Evolutionary conservation across 35 echinoderm and acorn worm species (phyloP).

Genomic region (Stichopus chloronotus): DNA sequence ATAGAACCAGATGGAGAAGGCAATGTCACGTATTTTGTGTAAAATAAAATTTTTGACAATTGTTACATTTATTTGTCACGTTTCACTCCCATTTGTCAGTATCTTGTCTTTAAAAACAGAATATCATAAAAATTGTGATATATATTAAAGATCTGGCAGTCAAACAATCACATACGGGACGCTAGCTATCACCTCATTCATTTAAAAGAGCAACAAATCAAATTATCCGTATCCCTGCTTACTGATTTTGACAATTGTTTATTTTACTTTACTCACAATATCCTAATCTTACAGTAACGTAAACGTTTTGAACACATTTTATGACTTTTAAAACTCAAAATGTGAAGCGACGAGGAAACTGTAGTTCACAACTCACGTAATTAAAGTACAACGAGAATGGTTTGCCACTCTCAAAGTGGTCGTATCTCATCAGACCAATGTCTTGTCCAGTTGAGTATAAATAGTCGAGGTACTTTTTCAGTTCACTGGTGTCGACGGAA

Average conservation of each 20-base stretch:
- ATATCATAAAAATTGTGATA: too few species aligned
- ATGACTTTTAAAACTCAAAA: not conserved
- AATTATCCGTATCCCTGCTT: not conserved
- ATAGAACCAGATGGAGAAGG: too few species aligned
- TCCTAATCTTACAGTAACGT: not conserved
- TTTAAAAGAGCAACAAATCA: not conserved
- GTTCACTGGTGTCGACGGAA: conserved; percentile 30
- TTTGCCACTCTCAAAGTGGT: not conserved
- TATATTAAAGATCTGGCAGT: not conserved
- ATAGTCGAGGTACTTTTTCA: not conserved
- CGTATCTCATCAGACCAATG: conserved; percentile 45
- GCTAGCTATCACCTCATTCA: not conserved
- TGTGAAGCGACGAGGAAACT: not conserved
- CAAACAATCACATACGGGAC: not conserved
- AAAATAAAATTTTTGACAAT: too few species aligned
- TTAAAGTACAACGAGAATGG: conserved; percentile 39
- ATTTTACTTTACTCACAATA: not conserved
- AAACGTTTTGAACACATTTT: not conserved
- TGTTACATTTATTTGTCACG: too few species aligned
- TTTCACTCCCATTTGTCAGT: too few species aligned
- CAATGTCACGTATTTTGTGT: too few species aligned
- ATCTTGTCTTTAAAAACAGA: too few species aligned
- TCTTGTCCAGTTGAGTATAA: conserved; percentile 12
- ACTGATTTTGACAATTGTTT: not conserved
- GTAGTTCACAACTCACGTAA: not conserved